These are phyloP conservation scores for Yponomeuta plumbellus DNA, from an alignment of 2,888 invertebrate species.

Conservation along the genomic window DNA sequence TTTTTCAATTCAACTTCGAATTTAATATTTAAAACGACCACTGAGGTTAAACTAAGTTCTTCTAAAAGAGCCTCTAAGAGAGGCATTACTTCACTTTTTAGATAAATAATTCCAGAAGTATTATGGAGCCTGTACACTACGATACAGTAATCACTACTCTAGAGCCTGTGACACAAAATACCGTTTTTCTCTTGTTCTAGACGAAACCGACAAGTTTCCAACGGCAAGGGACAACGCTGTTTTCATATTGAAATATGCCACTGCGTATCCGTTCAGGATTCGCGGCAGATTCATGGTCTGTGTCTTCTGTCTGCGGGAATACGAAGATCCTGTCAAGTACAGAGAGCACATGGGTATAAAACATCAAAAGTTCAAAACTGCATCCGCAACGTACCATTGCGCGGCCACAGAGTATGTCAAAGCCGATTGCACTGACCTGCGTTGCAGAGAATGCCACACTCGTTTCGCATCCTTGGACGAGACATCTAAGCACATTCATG, in stretches of 20 bases:
- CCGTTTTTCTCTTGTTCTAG: conserved; percentile 58
- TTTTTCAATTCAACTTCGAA: no score
- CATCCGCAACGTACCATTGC: conserved; percentile 53
- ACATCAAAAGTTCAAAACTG: conserved; percentile 30
- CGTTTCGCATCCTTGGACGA: conserved; percentile 40
- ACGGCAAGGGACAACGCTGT: conserved; percentile 58
- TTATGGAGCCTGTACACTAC: no score
- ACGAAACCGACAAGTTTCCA: conserved; percentile 35
- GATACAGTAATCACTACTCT: neutral
- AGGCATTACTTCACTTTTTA: no score
- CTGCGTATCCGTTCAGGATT: conserved; percentile 61
- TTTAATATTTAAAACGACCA: no score
- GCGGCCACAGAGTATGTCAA: conserved; percentile 44
- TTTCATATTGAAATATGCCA: conserved; percentile 56
- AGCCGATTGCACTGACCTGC: conserved; percentile 52
- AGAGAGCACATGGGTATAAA: conserved; percentile 46
- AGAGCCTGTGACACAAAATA: neutral
- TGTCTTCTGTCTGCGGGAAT: conserved; percentile 59
- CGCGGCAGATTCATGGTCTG: conserved; percentile 51
- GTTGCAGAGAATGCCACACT: conserved; percentile 45
- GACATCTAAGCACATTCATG: conserved; percentile 45
- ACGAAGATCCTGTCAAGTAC: conserved; percentile 47
- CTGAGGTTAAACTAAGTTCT: no score
- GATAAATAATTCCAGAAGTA: no score
- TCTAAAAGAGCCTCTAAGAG: no score